Evolutionary conservation across 2,797 vertebrate genomes (phyloP).

Genomic region (Leontopithecus rosalia): DNA sequence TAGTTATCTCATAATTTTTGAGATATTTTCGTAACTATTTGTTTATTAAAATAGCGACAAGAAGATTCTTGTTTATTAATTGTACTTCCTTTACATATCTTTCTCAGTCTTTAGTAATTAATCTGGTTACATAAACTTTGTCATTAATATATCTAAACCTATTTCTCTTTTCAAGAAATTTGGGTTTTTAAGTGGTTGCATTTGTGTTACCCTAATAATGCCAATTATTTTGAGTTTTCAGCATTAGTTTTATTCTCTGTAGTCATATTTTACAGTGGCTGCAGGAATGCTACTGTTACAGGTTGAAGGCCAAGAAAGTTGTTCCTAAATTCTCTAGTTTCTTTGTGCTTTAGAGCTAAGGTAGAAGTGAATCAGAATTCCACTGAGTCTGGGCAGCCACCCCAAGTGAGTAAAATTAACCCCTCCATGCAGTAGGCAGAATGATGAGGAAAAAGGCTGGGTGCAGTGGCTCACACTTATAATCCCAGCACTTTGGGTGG

Average conservation of each 20-base stretch:
- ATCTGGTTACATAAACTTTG: not conserved
- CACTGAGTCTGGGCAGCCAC: not conserved
- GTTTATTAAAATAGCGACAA: slow-evolving; percentile 18
- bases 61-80: slow-evolving; percentile 1
- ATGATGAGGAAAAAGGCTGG: not conserved
- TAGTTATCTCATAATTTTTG: not conserved
- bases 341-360: not conserved
- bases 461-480: not conserved
- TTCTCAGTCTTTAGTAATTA: not conserved
- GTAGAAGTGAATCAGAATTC: not conserved
- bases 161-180: not conserved
- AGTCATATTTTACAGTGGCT: not conserved
- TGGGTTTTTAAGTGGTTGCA: not conserved
- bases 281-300: not conserved
- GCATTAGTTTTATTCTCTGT: not conserved
- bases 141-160: not conserved
- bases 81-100: not conserved
- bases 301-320: not conserved
- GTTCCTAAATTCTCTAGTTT: not conserved
- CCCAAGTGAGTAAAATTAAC: not conserved
- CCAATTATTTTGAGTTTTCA: not conserved
- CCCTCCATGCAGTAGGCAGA: not conserved
- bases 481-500: not conserved
- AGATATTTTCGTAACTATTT: slow-evolving; percentile 5
- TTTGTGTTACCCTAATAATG: not conserved